Base-by-base conservation (phyloP, 2,113 vertebrate species). In the Elaphurus davidianus region DNA sequence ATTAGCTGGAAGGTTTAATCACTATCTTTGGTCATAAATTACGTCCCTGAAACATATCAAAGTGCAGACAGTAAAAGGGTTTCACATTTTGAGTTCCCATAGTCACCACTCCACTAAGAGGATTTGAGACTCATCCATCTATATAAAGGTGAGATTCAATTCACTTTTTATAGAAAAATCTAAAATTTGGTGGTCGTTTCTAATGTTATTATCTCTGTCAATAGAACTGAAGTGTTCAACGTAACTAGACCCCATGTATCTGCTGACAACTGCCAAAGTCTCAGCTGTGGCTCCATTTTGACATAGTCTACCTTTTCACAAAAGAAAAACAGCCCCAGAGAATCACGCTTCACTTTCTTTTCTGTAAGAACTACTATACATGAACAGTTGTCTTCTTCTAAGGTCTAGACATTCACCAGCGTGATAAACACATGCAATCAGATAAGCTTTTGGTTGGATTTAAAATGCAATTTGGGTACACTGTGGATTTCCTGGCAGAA, bases 121-220 rank as follows among this genome's bases (percentile, higher is more conserved):
- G 85, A 96, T 85, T 96, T 30, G 0, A 95, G 97, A 71, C 33
- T 40, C 94, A 97, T 86, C 76, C 90, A 98, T 98, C 57, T 21
- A 91, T 0, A 97, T 95, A 98, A 54, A 33, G 1, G 5, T 82
- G 36, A 98, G 81, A 95, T 81, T 94, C 50, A 95, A 92, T 81
- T 96, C 27, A 50, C 16, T 97, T 98, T 98, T 98, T 96, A 90
- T 54, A 97, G 95, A 98, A 84, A 98, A 98, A 97, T 87, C 96
- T 96, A 95, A 98, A 55, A 97, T 87, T 67, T 25, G 83, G 0
- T 0, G 85, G 87, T 96, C 87, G 84, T 97, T 98, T 92, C 97
- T 98, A 98, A 97, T 95, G 84, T 96, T 98, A 97, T 97, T 99
- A 98, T 98, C 97, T 92, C 64, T 99, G 98, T 99, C 98, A 99